Evolutionary conservation across 2,113 vertebrate species (phyloP).

Genomic region (Haemorhous mexicanus): DNA sequence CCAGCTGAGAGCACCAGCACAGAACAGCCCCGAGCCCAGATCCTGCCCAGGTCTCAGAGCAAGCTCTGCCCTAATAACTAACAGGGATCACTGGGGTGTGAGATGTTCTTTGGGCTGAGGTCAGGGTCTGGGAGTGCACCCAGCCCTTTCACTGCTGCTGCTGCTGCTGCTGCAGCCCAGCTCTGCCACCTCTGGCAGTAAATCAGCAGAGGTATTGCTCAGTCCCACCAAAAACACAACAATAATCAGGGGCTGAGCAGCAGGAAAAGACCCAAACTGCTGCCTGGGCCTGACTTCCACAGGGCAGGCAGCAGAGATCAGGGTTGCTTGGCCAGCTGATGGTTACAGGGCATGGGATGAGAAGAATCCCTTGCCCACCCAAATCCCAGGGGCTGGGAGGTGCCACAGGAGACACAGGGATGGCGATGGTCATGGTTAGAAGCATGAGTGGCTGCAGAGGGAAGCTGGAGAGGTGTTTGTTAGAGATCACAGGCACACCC

Average conservation of each 20-base stretch:
- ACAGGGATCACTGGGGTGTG: rapidly evolving
- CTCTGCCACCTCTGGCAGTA: rapidly evolving
- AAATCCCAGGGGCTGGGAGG: neutral
- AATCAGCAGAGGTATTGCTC: neutral
- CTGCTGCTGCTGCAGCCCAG: neutral
- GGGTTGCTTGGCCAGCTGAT: neutral
- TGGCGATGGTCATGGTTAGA: neutral
- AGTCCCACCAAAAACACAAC: neutral
- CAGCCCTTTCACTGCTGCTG: neutral
- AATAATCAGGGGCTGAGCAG: neutral
- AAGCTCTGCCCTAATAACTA: neutral
- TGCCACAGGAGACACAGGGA: rapidly evolving
- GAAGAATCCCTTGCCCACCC: neutral
- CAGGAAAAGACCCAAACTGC: neutral
- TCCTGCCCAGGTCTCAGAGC: rapidly evolving
- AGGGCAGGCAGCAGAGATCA: neutral
- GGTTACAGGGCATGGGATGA: neutral
- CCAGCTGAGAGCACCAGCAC: rapidly evolving
- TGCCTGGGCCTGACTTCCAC: neutral
- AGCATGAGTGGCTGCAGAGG: neutral
- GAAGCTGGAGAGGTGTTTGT: neutral
- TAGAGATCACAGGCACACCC: neutral
- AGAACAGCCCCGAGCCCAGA: rapidly evolving
- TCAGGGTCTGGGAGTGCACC: neutral
- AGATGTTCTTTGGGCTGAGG: neutral